Conservation (phyloP, 2,888 invertebrate species). For the Drosophila subsilvestris region DNA sequence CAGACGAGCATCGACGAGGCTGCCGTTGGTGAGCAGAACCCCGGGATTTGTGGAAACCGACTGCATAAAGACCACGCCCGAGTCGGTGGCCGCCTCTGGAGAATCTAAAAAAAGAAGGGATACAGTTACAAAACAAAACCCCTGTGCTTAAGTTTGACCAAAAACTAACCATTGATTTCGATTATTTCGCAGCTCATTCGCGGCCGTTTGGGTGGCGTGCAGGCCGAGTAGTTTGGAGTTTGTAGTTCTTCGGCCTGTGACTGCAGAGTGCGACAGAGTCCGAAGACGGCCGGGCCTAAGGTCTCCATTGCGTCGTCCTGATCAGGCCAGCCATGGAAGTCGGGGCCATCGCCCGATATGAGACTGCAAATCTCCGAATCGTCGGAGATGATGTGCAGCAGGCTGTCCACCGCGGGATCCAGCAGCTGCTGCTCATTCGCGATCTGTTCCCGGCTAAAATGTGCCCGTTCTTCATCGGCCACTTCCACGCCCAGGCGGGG, state of each 20-base stretch:
- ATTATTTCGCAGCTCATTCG: slow-evolving; percentile 26
- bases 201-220: slow-evolving; percentile 21
- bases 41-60: slow-evolving; percentile 22
- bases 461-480: not conserved
- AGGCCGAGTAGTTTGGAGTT: slow-evolving; percentile 12
- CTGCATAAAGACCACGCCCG: slow-evolving; percentile 25
- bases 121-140: not conserved
- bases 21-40: slow-evolving; percentile 47
- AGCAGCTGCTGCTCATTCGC: slow-evolving; percentile 36
- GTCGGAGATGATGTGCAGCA: slow-evolving; percentile 58
- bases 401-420: slow-evolving; percentile 61
- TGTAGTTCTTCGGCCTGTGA: not conserved
- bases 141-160: not conserved
- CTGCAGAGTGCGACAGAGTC: slow-evolving; percentile 20
- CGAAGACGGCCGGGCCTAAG: slow-evolving; percentile 23
- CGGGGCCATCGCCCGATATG: slow-evolving; percentile 33
- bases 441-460: not conserved
- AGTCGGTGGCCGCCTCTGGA: slow-evolving; percentile 22
- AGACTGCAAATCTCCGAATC: slow-evolving; percentile 62
- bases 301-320: not conserved
- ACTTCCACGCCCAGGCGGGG: not conserved
- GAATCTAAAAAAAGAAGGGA: slow-evolving; percentile 36
- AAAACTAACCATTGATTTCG: slow-evolving; percentile 41
- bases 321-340: slow-evolving; percentile 57
- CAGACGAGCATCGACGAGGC: slow-evolving; percentile 1